phyloP scores from a whole-genome alignment of 2,113 vertebrate genomes.

The Diphyllodes magnificus region DNA sequence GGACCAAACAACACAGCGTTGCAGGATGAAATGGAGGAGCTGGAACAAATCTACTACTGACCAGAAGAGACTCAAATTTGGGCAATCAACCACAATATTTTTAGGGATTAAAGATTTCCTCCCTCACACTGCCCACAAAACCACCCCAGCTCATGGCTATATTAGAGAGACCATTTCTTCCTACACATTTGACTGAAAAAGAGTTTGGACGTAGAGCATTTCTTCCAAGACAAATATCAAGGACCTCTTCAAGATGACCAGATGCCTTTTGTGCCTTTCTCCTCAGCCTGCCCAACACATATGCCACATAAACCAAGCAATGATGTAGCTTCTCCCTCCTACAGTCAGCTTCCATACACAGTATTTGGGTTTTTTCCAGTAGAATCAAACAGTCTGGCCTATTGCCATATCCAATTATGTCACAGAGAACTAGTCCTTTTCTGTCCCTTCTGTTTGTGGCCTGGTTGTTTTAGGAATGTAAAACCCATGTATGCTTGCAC shows the following conservation, averaged over 20 bases:
- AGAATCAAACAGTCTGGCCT: not conserved
- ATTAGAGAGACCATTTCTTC: not conserved
- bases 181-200: not conserved
- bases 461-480: not conserved
- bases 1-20: rapidly evolving
- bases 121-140: not conserved
- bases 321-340: not conserved
- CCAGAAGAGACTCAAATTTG: not conserved
- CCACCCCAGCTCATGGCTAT: not conserved
- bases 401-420: not conserved
- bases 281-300: not conserved
- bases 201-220: not conserved
- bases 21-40: not conserved
- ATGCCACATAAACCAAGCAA: not conserved
- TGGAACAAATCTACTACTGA: not conserved
- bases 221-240: not conserved
- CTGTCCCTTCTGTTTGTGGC: conserved; percentile 7
- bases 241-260: not conserved
- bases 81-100: not conserved
- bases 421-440: not conserved
- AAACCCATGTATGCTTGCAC: not conserved
- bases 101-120: not conserved
- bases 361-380: not conserved
- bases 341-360: not conserved
- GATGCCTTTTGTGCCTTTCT: not conserved